A percentile compares a stretch with the other conserved stretches of the same genome.
Evolutionary conservation across 2,113 vertebrate genomes (phyloP).

Genomic region (Brachypteracias leptosomus): DNA sequence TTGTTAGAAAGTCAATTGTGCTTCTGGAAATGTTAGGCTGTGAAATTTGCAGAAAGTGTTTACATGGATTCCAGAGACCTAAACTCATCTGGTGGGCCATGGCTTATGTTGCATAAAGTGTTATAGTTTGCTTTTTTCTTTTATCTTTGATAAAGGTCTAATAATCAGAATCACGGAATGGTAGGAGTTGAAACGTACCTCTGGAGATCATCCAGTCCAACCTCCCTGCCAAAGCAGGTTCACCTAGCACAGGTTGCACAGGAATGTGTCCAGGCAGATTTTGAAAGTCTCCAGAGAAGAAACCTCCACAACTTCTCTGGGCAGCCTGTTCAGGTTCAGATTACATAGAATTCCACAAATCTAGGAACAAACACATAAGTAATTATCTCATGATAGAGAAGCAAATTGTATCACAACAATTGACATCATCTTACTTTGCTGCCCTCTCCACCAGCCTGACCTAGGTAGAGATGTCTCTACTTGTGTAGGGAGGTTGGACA

Average conservation of each 20-base stretch:
- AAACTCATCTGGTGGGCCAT: neutral
- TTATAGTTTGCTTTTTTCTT: neutral
- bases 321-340: neutral
- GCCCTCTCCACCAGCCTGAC: neutral
- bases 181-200: too few relatives aligned
- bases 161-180: neutral
- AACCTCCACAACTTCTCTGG: too few relatives aligned
- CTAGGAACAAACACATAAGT: neutral
- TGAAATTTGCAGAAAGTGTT: neutral
- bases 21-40: neutral
- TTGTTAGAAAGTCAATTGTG: neutral
- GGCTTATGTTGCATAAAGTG: rapidly evolving
- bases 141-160: neutral
- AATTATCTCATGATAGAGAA: neutral
- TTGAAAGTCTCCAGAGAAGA: too few relatives aligned
- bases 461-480: too few relatives aligned
- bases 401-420: neutral
- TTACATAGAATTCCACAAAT: neutral
- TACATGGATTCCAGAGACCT: neutral
- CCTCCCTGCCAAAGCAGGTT: too few relatives aligned
- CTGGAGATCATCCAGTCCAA: too few relatives aligned
- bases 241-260: too few relatives aligned
- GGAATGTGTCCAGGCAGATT: too few relatives aligned
- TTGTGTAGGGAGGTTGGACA: too few relatives aligned
- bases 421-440: neutral